Evolutionary conservation across 2,888 invertebrate genomes (phyloP), one percentile per base, ranked within the genome.

Genomic region (Phlogophora meticulosa): DNA sequence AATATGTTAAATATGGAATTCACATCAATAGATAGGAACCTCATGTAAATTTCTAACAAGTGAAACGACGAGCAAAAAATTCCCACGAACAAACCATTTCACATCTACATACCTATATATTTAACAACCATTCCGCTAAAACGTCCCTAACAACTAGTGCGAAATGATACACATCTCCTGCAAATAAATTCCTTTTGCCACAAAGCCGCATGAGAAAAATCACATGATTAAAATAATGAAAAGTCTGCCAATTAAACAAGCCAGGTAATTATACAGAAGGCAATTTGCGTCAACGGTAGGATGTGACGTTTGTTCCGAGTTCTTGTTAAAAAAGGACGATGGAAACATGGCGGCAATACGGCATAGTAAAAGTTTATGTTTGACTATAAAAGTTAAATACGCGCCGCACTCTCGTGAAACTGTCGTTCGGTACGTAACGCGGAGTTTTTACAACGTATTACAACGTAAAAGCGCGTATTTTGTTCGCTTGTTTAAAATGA

Each of bases 321-420:
- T 58, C 59, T 57, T 58, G 72, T 72, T 66, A 68, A 49, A 49
- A 59, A 51, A 57, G 56, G 55, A 70, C 56, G 51, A 65, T 76
- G 58, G 43, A 71, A 80, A 63, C 65, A 67, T 59, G 63, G 57
- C 7, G 51, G 32, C 46, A 43, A 49, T 45, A 52, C 46, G 40
- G 28, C 36, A 48, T 45, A 56, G 69, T 82, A 82, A 82, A 82
- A 84, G 11, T 82, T 82, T 82, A 82, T 80, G 72, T 70, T 70
- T 36, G 51, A 57, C 60, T 62, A 72, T 84, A 82, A 82, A 84
- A 70, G 78, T 75, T 79, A 76, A 83, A 82, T 61, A 68, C 62
- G 57, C 52, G 49, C 48, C 22, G 55, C 24, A 63, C 51, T 78
- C 64, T 60, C 73, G 76, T 70, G 70, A 76, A 73, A 79, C 55